phyloP scores from a whole-genome alignment of 37 sponge, comb jelly and placozoan genomes.

The Geodia barretti region DNA sequence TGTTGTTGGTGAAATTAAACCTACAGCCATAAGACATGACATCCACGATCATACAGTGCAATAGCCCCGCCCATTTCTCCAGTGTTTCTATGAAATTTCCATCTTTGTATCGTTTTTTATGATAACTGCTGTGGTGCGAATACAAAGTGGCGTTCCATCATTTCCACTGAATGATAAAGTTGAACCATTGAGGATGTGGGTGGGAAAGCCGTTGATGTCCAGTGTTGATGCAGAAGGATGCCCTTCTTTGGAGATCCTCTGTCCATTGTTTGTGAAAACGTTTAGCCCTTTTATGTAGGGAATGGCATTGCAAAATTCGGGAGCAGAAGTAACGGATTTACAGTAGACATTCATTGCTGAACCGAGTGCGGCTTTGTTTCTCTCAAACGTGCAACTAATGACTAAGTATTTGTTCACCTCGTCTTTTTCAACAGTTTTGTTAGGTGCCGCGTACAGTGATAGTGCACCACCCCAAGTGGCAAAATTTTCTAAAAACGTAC shows the following conservation, averaged over 20 bases:
- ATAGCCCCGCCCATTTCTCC: background rate
- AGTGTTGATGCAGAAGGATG: background rate
- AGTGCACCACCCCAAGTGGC: background rate
- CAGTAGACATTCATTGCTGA: background rate
- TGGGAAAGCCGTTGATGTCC: background rate
- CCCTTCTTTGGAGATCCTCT: background rate
- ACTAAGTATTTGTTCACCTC: background rate
- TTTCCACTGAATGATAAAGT: background rate
- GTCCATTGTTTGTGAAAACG: background rate
- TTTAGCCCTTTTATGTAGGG: background rate
- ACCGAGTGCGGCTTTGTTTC: background rate
- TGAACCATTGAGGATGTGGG: background rate
- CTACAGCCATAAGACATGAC: background rate
- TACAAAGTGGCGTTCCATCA: background rate
- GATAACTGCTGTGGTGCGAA: background rate
- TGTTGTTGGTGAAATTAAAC: background rate
- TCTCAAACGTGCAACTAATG: background rate
- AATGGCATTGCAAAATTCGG: background rate
- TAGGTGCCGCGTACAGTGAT: background rate
- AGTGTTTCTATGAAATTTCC: background rate
- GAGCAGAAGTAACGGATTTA: background rate
- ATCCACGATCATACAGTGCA: background rate
- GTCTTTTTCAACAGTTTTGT: background rate
- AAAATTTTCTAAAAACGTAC: background rate
- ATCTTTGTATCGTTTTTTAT: background rate